phyloP scores from a whole-genome alignment of 64 coral and sea anemone genomes.

The Acropora yongei region DNA sequence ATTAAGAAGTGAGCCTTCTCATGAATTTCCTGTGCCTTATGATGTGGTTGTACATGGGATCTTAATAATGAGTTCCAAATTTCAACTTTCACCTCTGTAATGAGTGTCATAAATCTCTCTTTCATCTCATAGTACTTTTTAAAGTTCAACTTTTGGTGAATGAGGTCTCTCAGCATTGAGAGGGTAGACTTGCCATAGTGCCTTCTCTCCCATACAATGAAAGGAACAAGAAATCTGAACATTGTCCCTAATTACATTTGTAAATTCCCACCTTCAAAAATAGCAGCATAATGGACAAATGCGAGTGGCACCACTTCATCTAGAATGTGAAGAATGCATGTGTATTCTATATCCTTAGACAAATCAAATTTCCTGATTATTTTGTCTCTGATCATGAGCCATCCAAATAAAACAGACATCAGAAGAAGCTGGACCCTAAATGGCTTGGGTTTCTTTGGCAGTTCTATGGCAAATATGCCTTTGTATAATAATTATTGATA shows the following conservation, averaged over 20 bases:
- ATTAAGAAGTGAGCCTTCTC: neutral
- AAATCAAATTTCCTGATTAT: conserved; percentile 29
- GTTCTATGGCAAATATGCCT: conserved; percentile 18
- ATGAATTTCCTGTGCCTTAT: conserved; percentile 15
- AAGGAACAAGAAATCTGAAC: conserved; percentile 33
- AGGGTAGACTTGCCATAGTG: conserved; percentile 54
- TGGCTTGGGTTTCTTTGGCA: conserved; percentile 53
- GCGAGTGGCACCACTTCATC: conserved; percentile 36
- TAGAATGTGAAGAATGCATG: conserved; percentile 36
- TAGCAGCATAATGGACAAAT: neutral
- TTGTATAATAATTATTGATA: conserved; percentile 16
- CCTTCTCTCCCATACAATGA: conserved; percentile 42
- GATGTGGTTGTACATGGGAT: neutral
- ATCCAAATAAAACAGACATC: conserved; percentile 14
- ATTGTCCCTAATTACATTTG: neutral
- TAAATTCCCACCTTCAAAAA: conserved; percentile 17
- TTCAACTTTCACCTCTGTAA: conserved; percentile 55
- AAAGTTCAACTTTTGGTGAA: conserved; percentile 25
- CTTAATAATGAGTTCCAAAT: conserved; percentile 9
- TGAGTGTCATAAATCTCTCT: conserved; percentile 14
- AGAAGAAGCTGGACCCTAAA: neutral
- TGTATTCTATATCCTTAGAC: conserved; percentile 58
- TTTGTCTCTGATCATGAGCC: conserved; percentile 46
- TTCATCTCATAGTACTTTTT: neutral
- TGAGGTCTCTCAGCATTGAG: conserved; percentile 51